Conservation (phyloP, 2,888 invertebrate species). For the Formica aserva region DNA sequence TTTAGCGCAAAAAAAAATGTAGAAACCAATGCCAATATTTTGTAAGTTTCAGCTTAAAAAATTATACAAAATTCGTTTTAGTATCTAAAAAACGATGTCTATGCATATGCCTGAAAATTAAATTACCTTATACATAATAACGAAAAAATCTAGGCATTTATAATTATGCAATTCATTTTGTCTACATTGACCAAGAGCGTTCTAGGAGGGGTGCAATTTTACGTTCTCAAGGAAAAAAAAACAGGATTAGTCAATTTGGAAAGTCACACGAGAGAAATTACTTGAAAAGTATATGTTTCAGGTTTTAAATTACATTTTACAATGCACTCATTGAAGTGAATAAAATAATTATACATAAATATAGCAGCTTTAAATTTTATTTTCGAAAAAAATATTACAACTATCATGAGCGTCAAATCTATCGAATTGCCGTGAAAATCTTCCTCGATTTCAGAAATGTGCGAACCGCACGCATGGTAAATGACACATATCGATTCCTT, state of each 20-base stretch:
- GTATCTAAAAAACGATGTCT: neutral
- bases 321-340: neutral
- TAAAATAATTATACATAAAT: neutral
- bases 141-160: neutral
- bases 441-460: slow-evolving; percentile 8
- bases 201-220: neutral
- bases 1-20: neutral
- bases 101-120: neutral
- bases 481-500: neutral
- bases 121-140: neutral
- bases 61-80: neutral
- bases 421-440: neutral
- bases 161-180: neutral
- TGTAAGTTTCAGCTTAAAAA: neutral
- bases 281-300: neutral
- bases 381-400: neutral
- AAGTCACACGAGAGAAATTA: neutral
- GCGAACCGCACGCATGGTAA: neutral
- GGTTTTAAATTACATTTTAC: neutral
- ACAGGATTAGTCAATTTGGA: neutral
- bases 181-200: neutral
- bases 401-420: neutral
- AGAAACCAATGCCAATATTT: neutral
- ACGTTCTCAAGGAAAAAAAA: neutral
- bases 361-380: neutral